These are phyloP conservation scores for Notolabrus celidotus DNA, from an alignment of 2,797 vertebrate genomes.

Conservation along the genomic window DNA sequence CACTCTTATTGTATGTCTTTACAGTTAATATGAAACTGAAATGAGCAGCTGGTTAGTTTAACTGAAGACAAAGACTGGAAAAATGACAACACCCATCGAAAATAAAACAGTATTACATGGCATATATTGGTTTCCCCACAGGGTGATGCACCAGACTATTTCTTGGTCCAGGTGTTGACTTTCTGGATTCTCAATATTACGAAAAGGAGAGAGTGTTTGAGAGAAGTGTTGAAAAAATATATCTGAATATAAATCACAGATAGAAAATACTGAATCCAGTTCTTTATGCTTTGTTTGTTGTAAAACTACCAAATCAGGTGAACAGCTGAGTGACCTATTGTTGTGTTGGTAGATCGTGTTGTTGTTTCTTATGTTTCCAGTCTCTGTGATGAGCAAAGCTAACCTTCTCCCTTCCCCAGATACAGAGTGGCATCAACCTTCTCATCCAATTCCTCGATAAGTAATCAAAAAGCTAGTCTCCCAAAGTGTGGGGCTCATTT, in stretches of 20 bases:
- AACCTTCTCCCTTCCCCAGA: not conserved
- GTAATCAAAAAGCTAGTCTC: not conserved
- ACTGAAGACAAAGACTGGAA: not conserved
- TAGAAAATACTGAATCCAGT: not conserved
- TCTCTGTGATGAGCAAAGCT: not conserved
- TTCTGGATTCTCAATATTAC: too few relatives aligned
- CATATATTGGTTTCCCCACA: too few relatives aligned
- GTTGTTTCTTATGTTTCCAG: not conserved
- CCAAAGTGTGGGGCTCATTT: conserved; percentile 21
- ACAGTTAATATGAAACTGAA: not conserved
- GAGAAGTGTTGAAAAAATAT: too few relatives aligned
- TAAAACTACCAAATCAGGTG: too few relatives aligned
- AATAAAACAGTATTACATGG: not conserved
- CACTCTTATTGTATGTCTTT: not conserved
- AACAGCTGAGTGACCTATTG: not conserved
- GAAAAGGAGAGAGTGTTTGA: too few relatives aligned
- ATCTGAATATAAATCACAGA: too few relatives aligned
- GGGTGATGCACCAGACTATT: too few relatives aligned
- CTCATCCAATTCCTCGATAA: not conserved
- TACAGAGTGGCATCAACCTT: not conserved
- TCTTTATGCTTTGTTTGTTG: too few relatives aligned
- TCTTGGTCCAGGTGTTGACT: too few relatives aligned
- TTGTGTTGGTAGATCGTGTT: not conserved
- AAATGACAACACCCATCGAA: not conserved
- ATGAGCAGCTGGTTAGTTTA: not conserved